These are phyloP conservation scores for Oscheius sp. DNA, from an alignment of 2,888 invertebrate species.

Conservation along the genomic window DNA sequence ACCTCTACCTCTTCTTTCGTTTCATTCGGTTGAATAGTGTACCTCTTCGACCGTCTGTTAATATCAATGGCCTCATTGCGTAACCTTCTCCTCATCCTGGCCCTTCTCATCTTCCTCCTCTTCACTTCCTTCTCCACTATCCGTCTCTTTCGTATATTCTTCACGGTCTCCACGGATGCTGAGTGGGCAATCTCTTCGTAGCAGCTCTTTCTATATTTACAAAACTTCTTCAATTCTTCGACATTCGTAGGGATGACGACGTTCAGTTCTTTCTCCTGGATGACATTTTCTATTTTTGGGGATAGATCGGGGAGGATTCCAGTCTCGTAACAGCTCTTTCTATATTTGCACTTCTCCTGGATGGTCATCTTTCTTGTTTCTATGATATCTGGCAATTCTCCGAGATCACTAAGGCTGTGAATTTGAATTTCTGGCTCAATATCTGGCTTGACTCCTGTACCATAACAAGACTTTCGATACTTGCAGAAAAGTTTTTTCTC, in stretches of 20 bases:
- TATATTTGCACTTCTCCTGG: slow-evolving; percentile 62
- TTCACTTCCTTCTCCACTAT: slow-evolving; percentile 45
- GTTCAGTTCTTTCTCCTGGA: slow-evolving; percentile 40
- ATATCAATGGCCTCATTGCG: not conserved
- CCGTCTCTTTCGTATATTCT: slow-evolving; percentile 44
- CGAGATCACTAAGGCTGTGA: slow-evolving; percentile 36
- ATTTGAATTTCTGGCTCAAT: slow-evolving; percentile 46
- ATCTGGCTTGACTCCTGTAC: slow-evolving; percentile 54
- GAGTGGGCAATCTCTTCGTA: slow-evolving; percentile 54
- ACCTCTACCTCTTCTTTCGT: too few species aligned
- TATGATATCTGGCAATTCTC: slow-evolving; percentile 39
- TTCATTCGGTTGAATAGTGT: slow-evolving; percentile 1
- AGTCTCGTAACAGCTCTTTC: slow-evolving; percentile 62
- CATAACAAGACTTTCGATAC: slow-evolving; percentile 67
- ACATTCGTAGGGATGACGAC: slow-evolving; percentile 43
- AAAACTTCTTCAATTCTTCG: slow-evolving; percentile 49
- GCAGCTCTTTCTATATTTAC: slow-evolving; percentile 60
- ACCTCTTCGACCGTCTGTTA: not conserved
- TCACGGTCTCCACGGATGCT: slow-evolving; percentile 40
- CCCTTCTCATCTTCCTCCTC: slow-evolving; percentile 35
- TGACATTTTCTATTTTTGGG: slow-evolving; percentile 27
- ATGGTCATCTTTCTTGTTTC: slow-evolving; percentile 45
- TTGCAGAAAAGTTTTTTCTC: slow-evolving; percentile 61
- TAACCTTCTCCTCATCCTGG: slow-evolving; percentile 27
- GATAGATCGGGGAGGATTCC: slow-evolving; percentile 56